A percentile compares a stretch with the other conserved stretches of the same genome.
Conservation (phyloP, 2,113 vertebrate genomes). For the Cathartes aura region DNA sequence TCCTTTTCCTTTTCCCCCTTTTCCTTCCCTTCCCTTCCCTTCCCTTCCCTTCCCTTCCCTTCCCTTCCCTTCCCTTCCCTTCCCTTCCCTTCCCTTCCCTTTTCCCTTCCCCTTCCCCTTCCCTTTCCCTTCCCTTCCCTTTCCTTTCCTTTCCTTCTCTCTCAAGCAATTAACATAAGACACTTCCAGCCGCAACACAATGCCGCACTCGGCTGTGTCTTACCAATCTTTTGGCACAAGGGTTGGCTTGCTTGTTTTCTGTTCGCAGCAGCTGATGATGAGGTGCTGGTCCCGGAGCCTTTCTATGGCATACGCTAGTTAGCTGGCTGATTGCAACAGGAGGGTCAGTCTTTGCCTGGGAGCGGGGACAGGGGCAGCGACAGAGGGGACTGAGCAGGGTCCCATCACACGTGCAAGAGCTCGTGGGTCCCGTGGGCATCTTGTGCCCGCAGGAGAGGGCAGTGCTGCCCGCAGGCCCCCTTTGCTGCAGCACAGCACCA, state of each 20-base stretch:
- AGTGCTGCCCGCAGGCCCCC: neutral
- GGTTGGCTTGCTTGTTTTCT: fast-evolving
- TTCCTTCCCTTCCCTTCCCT: too few relatives aligned
- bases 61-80: too few relatives aligned
- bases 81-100: too few relatives aligned
- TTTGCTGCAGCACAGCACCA: neutral
- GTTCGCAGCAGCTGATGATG: fast-evolving
- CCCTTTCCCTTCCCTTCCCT: too few relatives aligned
- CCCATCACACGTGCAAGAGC: neutral
- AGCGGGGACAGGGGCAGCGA: neutral
- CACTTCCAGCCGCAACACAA: neutral
- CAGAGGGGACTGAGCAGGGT: neutral
- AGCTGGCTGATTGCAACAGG: neutral
- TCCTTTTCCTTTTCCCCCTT: too few relatives aligned
- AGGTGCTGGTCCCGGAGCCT: neutral
- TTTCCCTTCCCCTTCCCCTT: neutral
- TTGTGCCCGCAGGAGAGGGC: too few relatives aligned
- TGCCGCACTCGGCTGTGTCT: fast-evolving
- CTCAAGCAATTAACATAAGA: neutral
- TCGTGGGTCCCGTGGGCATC: fast-evolving
- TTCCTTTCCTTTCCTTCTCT: too few relatives aligned
- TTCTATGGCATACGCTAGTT: fast-evolving
- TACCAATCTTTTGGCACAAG: neutral
- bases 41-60: too few relatives aligned
- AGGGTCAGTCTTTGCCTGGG: neutral